These are phyloP conservation scores for Drosophila gunungcola DNA, from an alignment of 1,140 invertebrate species.

Conservation along the genomic window DNA sequence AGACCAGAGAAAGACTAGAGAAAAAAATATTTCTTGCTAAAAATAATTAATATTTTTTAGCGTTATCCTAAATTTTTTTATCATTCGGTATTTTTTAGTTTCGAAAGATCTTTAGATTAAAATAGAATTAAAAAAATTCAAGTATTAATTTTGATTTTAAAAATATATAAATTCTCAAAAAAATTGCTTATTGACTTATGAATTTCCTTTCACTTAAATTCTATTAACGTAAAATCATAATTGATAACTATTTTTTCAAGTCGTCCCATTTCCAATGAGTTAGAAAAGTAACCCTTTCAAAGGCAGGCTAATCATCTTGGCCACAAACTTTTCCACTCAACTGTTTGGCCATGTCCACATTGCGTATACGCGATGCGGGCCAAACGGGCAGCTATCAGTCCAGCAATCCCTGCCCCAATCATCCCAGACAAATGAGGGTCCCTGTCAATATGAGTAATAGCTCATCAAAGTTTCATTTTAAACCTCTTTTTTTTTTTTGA, in stretches of 20 bases:
- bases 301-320: conserved; percentile 15
- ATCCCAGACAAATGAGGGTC: conserved; percentile 63
- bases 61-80: too few species aligned
- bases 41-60: too few species aligned
- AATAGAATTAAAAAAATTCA: too few species aligned
- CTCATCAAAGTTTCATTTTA: conserved; percentile 78
- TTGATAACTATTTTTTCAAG: background rate
- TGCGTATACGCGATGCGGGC: conserved; percentile 39
- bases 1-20: too few species aligned
- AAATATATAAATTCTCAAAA: too few species aligned
- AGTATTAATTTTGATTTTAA: too few species aligned
- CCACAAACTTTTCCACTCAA: conserved; percentile 30
- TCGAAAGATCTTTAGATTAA: too few species aligned
- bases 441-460: conserved; percentile 79
- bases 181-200: too few species aligned
- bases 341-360: conserved; percentile 7
- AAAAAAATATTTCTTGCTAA: too few species aligned
- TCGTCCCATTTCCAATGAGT: background rate
- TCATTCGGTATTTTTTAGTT: too few species aligned
- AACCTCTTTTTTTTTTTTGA: conserved; percentile 40
- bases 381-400: conserved; percentile 15
- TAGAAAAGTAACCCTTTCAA: conserved; percentile 1
- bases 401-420: conserved; percentile 31
- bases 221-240: too few species aligned
- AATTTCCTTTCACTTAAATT: too few species aligned